Base-by-base conservation (phyloP, 2,797 vertebrate genomes). In the Pangasius krempfi region DNA sequence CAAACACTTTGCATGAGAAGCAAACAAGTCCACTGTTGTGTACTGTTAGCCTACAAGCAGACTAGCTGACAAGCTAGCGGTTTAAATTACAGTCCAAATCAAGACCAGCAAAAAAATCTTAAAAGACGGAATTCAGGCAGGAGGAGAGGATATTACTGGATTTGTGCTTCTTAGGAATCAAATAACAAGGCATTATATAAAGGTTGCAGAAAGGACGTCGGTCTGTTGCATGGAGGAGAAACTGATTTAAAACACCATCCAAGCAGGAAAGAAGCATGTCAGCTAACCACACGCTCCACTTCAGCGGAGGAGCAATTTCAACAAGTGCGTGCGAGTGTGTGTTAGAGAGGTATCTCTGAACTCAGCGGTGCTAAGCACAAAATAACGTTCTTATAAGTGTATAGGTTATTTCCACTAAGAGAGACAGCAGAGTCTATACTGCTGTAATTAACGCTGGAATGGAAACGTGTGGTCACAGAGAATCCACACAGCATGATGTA, bases 141-240 rank as follows among this genome's bases (percentile, higher is more conserved):
- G n/a, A 70, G 47, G 44, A 12, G 60, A 70, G 47, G 64, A 84
- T 84, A 84, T 84, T 84, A 84, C 64, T 16, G 83, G 64, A 70
- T 70, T 85, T 85, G 64, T 54, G 66, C 47, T 85, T 70, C 83
- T 54, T 54, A 54, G 64, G 73, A 81, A 78, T 47, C 52, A 37
- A 72, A 73, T 64, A 76, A 64, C 70, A 85, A 33, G 64, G 47
- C 62, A 37, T 85, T 85, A 85, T 37, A 33, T 52, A 70, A 85
- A 85, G 64, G 64, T 85, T 85, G 47, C 10, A 2, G 27, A 37
- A 54, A 54, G 64, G 83, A 70, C 47, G 83, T 85, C 83, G 27
- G 47, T 4, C 10, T 25, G 64, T 68, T 47, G 10, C 82, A 13
- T 14, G 62, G 40, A 66, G 64, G n/a, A 68, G 82, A 68, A 68